phyloP scores from a whole-genome alignment of 37 sponge, comb jelly and placozoan species.

The Axinella damicornis region DNA sequence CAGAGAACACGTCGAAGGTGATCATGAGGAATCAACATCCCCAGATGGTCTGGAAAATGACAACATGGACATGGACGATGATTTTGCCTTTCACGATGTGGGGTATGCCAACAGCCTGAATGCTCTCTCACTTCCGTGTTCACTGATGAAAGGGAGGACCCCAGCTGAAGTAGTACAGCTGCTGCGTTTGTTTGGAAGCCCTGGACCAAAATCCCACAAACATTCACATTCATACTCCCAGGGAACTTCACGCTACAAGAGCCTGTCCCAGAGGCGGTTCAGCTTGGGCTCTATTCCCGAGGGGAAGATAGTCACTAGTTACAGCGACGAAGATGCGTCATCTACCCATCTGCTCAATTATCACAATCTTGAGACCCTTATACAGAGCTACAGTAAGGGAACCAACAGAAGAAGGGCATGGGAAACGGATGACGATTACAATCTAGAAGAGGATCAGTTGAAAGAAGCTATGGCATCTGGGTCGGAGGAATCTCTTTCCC shows the following conservation, averaged over 20 bases:
- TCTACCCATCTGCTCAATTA: slow-evolving; percentile 4
- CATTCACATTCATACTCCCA: neutral
- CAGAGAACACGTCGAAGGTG: too few species aligned
- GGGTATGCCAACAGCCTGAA: slow-evolving; percentile 27
- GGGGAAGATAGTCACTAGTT: slow-evolving; percentile 63
- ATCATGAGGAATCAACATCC: too few species aligned
- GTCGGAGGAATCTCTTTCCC: neutral
- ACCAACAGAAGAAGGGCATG: neutral
- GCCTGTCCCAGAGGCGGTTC: slow-evolving; percentile 47
- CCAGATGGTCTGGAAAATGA: neutral
- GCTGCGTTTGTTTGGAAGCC: neutral
- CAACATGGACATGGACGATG: neutral
- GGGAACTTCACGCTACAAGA: neutral
- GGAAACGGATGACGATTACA: neutral
- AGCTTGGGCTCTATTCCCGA: slow-evolving; percentile 82
- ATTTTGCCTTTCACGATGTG: slow-evolving; percentile 51
- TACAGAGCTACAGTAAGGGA: neutral
- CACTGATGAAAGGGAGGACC: neutral
- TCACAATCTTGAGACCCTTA: neutral
- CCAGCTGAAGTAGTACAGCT: slow-evolving; percentile 13
- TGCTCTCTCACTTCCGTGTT: slow-evolving; percentile 14
- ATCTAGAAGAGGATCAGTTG: neutral
- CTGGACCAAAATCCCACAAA: neutral
- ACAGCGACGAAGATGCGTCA: slow-evolving; percentile 20
- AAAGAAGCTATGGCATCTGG: neutral